Base-by-base conservation (phyloP, 2,797 vertebrate species). In the Cottoperca gobio region DNA sequence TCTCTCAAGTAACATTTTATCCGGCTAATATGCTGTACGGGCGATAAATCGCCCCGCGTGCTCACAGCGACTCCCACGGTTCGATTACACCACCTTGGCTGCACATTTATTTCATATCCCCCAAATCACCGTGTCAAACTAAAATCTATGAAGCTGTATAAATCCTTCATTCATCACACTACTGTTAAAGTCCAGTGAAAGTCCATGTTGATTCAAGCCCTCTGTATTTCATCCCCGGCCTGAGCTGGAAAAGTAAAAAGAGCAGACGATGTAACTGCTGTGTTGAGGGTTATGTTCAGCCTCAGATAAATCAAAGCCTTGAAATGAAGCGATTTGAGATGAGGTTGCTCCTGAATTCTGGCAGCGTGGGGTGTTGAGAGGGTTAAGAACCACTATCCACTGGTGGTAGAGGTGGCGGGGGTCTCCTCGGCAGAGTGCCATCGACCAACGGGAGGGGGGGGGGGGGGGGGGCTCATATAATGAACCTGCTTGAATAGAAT, bases 1-100 rank as follows among this genome's bases (percentile, higher is more conserved):
- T 85, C 76, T 86, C 85, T 87, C 81, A 37, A 73, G 76, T 88
- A 88, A 89, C 84, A 74, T 91, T 92, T 89, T 85, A 88, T 92
- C 79, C 78, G 84, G 85, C 88, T 66, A 62, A 79, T 79, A 53
- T 33, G 66, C 68, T 60, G 61, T 6, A 59, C n/a, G 11, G 66
- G 63, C 55, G 52, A 90, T 92, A 90, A 92, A 94, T 93, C 86
- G 82, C 63, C 35, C 82, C 54, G 37, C 42, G 17, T 49, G 53
- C 86, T 81, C 79, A 58, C 88, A 48, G 81, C 23, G 42, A 83
- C 81, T 88, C 88, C 77, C 78, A 84, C 39, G 70, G 76, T 86
- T 92, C 59, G 55, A 82, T 94, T 90, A 88, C 91, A 74, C 53
- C 37, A 28, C 74, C 48, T 83, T 86, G 87, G 88, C 79, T 75